Base-by-base conservation (phyloP, 1,140 invertebrate species). In the Pogonognathellus flavescens region DNA sequence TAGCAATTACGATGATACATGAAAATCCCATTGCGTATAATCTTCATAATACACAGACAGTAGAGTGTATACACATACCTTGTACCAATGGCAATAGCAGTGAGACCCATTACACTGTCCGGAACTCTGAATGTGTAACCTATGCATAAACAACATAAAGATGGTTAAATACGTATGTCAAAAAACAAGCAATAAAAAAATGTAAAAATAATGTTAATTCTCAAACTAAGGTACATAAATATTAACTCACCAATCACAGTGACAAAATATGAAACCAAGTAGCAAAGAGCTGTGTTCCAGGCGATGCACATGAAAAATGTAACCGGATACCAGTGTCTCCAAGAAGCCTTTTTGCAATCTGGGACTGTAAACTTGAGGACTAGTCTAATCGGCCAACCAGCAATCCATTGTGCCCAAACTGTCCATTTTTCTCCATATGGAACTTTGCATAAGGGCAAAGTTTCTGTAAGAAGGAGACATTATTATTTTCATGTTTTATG, bases 211-310 rank as follows among this genome's bases (percentile, higher is more conserved):
- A n/a, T n/a, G 9, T 57, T 14, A 2, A 13, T 14, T 57, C 11
- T 2, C 3, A 13, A 57, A 14, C 1, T 13, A n/a, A 14, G 53
- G 11, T 14, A 57, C n/a, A 13, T 14, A n/a, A n/a, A n/a, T n/a
- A 14, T 1, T 60, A 52, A 14, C 57, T 86, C 91, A 93, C 96
- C 96, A 85, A 97, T 94, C 6, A 96, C 92, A 0, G 96, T 96
- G 86, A 97, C 95, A 94, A 97, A 97, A 97, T 97, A 98, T 0
- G 96, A 95, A 13, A 97, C 94, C 41, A 97, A 88, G 89, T 97
- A 98, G 0, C 96, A 96, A 60, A 95, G 94, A 0, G 93, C 90
- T 0, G 95, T 96, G 82, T 98, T 96, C 94, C 95, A 97, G 0
- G 96, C 91, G 13, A 97, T 93, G 89, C 96, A 97, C 93, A 97